These are phyloP conservation scores for Amphiprion clarkii DNA, from an alignment of 2,797 vertebrate species.

Conservation along the genomic window DNA sequence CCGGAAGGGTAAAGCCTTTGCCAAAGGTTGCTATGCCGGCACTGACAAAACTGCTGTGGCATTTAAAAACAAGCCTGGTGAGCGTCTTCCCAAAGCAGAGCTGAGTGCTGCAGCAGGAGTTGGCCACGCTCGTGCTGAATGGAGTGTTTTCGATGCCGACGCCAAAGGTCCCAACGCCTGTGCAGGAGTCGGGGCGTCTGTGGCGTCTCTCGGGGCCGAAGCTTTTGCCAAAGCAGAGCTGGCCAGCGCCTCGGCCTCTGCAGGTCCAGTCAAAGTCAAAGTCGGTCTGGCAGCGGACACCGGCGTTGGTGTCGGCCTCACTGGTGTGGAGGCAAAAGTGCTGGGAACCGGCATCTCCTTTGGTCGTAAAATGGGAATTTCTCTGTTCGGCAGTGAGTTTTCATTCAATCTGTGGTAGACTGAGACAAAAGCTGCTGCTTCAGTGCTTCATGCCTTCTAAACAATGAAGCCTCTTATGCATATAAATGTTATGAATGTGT, in stretches of 20 bases:
- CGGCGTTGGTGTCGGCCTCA: not conserved
- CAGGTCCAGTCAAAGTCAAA: conserved; percentile 1
- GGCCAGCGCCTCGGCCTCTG: conserved; percentile 10
- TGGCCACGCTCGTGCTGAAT: not conserved
- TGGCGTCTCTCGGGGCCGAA: rapidly evolving
- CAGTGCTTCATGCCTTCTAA: too few relatives aligned
- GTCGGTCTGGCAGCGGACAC: conserved; percentile 35
- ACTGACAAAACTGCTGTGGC: rapidly evolving
- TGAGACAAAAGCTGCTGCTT: not conserved
- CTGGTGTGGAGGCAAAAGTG: not conserved
- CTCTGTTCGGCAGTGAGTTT: not conserved
- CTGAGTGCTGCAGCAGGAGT: not conserved
- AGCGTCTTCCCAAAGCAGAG: conserved; percentile 12
- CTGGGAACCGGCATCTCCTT: conserved; percentile 14
- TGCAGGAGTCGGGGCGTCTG: rapidly evolving
- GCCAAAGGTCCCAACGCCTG: conserved; percentile 44
- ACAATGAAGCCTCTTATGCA: not conserved
- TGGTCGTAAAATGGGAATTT: not conserved
- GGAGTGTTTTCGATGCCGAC: not conserved
- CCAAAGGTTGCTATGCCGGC: rapidly evolving
- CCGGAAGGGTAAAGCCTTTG: not conserved
- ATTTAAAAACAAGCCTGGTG: not conserved
- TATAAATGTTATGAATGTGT: too few relatives aligned
- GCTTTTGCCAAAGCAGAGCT: not conserved
- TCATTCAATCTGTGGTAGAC: not conserved